These are phyloP conservation scores for Caenorhabditis panamensis DNA, from an alignment of 2,888 invertebrate genomes.

Conservation along the genomic window DNA sequence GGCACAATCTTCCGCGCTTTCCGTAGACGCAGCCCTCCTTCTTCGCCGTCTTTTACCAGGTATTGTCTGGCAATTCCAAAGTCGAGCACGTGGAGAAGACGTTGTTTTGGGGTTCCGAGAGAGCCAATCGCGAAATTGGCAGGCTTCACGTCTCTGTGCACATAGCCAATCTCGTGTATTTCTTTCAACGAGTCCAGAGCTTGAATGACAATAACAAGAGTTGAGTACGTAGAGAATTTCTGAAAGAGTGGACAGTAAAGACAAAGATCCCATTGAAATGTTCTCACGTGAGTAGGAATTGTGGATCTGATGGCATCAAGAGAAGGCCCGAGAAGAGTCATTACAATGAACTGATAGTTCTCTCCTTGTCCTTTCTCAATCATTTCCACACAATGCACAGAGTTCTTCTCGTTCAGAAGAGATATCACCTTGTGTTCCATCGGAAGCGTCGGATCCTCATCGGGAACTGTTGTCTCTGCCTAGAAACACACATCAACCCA, in stretches of 20 bases:
- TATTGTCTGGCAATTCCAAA: conserved; percentile 69
- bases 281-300: conserved; percentile 35
- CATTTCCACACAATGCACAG: conserved; percentile 49
- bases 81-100: conserved; percentile 66
- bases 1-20: conserved; percentile 56
- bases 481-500: not conserved
- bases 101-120: conserved; percentile 57
- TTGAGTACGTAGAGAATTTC: conserved; percentile 61
- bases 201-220: conserved; percentile 62
- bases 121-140: conserved; percentile 66
- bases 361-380: conserved; percentile 58
- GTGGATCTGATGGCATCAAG: conserved; percentile 55
- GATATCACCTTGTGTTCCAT: conserved; percentile 62
- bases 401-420: conserved; percentile 54
- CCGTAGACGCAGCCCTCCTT: conserved; percentile 50
- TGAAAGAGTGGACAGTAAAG: not conserved
- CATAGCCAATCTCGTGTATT: conserved; percentile 70
- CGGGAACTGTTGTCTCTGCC: conserved; percentile 61
- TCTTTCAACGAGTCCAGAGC: conserved; percentile 68
- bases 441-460: conserved; percentile 64
- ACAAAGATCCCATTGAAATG: not conserved
- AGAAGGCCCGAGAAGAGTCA: conserved; percentile 67
- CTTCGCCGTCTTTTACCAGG: conserved; percentile 38
- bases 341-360: conserved; percentile 65
- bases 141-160: conserved; percentile 70